These are phyloP conservation scores for Zygothrica quintamaculata DNA, from an alignment of 2,888 invertebrate species.

Conservation along the genomic window DNA sequence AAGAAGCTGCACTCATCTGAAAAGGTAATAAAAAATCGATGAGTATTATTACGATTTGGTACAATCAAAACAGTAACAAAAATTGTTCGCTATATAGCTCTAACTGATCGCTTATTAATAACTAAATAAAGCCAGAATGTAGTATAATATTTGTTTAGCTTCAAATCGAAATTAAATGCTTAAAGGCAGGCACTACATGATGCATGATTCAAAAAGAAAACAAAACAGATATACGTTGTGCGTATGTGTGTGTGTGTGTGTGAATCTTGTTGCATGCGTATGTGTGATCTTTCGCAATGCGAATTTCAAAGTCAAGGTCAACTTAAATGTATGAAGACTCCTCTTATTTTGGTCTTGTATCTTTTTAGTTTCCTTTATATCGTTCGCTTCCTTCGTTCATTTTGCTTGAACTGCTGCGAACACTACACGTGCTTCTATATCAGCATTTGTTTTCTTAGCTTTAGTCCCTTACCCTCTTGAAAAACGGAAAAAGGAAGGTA, in stretches of 20 bases:
- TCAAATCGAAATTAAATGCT: slow-evolving; percentile 16
- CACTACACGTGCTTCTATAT: slow-evolving; percentile 62
- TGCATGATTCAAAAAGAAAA: slow-evolving; percentile 20
- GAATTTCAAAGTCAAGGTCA: slow-evolving; percentile 82
- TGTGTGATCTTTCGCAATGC: slow-evolving; percentile 63
- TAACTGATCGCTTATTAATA: slow-evolving; percentile 8
- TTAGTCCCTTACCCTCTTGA: no score
- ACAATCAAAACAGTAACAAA: slow-evolving; percentile 20
- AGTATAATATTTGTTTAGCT: background rate
- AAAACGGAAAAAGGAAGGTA: no score
- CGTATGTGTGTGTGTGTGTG: slow-evolving; percentile 8
- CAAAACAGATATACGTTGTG: slow-evolving; percentile 4
- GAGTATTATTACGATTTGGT: slow-evolving; percentile 33
- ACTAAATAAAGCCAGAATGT: slow-evolving; percentile 6
- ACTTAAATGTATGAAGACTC: slow-evolving; percentile 69
- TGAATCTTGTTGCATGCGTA: slow-evolving; percentile 23
- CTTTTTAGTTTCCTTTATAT: slow-evolving; percentile 37
- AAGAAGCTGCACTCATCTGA: slow-evolving; percentile 53
- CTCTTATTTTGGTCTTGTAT: slow-evolving; percentile 41
- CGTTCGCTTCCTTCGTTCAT: slow-evolving; percentile 31
- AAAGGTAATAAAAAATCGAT: slow-evolving; percentile 49
- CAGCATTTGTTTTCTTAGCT: slow-evolving; percentile 24
- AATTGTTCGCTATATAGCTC: background rate
- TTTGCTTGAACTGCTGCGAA: slow-evolving; percentile 26
- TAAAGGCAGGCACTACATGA: slow-evolving; percentile 17